Conservation (phyloP, 2,113 vertebrate genomes). For the Oreochromis aureus region DNA sequence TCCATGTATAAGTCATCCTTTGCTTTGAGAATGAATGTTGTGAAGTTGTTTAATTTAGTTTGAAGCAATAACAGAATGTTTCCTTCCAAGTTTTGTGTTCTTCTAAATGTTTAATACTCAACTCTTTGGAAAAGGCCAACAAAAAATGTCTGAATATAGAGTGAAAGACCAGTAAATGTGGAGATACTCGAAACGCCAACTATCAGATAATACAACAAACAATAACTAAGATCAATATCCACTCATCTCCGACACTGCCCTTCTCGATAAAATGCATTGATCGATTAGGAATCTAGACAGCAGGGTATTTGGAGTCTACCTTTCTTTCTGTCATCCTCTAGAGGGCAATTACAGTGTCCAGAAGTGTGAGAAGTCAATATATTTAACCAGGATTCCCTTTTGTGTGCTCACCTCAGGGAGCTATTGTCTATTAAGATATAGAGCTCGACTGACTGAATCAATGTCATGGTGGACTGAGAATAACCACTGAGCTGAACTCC, state of each 20-base stretch:
- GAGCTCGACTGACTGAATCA: slow-evolving; percentile 25
- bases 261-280: neutral
- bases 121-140: neutral
- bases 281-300: slow-evolving; percentile 7
- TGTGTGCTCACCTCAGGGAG: slow-evolving; percentile 32
- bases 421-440: slow-evolving; percentile 38
- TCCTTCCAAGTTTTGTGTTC: neutral
- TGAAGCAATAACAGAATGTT: neutral
- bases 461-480: slow-evolving; percentile 9
- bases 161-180: neutral
- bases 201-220: slow-evolving; percentile 7
- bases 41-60: neutral
- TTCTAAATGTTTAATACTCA: neutral
- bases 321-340: neutral
- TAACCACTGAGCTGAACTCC: neutral
- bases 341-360: slow-evolving; percentile 30
- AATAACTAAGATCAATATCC: slow-evolving; percentile 24
- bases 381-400: slow-evolving; percentile 35
- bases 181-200: neutral
- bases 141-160: neutral
- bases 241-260: neutral
- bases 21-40: neutral
- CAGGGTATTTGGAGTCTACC: neutral
- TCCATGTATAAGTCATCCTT: neutral
- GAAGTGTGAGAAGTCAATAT: slow-evolving; percentile 26